These are phyloP conservation scores for Loripinus fragilis DNA, from an alignment of 2,888 invertebrate genomes.

Conservation along the genomic window DNA sequence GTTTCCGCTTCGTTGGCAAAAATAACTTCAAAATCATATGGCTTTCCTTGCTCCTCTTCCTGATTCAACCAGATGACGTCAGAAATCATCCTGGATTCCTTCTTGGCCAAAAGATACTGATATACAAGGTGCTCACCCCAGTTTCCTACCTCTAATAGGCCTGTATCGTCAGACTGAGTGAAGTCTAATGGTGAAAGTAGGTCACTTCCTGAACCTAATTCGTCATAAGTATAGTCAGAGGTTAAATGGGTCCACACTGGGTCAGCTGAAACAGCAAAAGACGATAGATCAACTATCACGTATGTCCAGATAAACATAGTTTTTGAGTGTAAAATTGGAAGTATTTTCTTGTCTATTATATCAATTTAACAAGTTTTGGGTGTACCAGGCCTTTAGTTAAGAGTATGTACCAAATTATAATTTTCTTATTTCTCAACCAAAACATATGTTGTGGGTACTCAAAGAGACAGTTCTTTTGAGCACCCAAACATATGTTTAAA, in stretches of 20 bases:
- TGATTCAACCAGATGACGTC: slow-evolving; percentile 75
- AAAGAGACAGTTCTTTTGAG: too few relatives aligned
- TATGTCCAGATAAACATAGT: too few relatives aligned
- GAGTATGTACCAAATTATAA: too few relatives aligned
- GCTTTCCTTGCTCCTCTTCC: slow-evolving; percentile 68
- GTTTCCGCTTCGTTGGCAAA: slow-evolving; percentile 51
- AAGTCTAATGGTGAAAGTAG: slow-evolving; percentile 54
- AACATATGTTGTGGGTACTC: too few relatives aligned
- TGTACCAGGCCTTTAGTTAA: too few relatives aligned
- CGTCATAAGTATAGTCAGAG: slow-evolving; percentile 73
- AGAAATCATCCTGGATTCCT: slow-evolving; percentile 58
- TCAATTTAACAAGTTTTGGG: too few relatives aligned
- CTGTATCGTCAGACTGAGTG: slow-evolving; percentile 40
- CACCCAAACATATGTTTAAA: too few relatives aligned
- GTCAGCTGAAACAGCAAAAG: slow-evolving; percentile 57
- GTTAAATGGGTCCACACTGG: slow-evolving; percentile 72
- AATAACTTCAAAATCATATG: slow-evolving; percentile 78
- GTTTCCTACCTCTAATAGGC: slow-evolving; percentile 63
- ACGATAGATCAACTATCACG: too few relatives aligned
- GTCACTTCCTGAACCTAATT: slow-evolving; percentile 64
- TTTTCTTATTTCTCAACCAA: too few relatives aligned
- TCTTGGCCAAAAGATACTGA: slow-evolving; percentile 72
- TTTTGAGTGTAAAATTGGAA: too few relatives aligned
- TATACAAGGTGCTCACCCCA: slow-evolving; percentile 80
- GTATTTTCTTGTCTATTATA: too few relatives aligned